Conservation (phyloP, 1,140 invertebrate genomes). For the Aphis gossypii region DNA sequence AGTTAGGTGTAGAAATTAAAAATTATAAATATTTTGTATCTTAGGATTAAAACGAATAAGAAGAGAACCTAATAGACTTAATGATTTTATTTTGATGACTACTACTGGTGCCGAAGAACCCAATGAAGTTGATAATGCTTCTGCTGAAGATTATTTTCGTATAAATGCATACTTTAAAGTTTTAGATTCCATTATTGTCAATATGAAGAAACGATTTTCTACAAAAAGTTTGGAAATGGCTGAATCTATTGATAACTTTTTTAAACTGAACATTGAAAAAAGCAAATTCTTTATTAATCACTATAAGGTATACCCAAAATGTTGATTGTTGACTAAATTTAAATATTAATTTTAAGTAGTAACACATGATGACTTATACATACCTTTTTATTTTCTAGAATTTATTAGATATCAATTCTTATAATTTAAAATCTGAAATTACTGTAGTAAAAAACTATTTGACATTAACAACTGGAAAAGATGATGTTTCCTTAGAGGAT, state of each 20-base stretch:
- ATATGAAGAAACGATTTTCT: slow-evolving; percentile 3
- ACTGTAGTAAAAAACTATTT: slow-evolving; percentile 12
- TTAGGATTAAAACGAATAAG: background rate
- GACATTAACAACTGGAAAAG: slow-evolving; percentile 29
- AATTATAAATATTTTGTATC: slow-evolving; percentile 11
- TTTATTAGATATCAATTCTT: slow-evolving; percentile 15
- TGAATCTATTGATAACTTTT: slow-evolving; percentile 13
- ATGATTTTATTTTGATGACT: background rate
- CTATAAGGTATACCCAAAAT: background rate
- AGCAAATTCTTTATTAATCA: background rate
- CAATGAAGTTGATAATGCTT: background rate
- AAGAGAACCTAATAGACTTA: slow-evolving; percentile 6
- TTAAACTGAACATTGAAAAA: slow-evolving; percentile 8
- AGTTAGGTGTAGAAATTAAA: background rate
- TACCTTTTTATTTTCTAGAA: background rate
- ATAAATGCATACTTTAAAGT: background rate
- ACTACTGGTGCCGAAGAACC: background rate
- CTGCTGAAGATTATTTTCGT: background rate
- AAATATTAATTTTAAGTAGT: no score
- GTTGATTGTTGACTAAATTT: no score
- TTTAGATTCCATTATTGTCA: slow-evolving; percentile 19
- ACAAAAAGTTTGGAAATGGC: background rate
- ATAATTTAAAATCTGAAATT: slow-evolving; percentile 17
- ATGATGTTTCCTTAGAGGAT: slow-evolving; percentile 41
- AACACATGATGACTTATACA: background rate